phyloP scores from a whole-genome alignment of 2,888 invertebrate species.

The Volucella bombylans region DNA sequence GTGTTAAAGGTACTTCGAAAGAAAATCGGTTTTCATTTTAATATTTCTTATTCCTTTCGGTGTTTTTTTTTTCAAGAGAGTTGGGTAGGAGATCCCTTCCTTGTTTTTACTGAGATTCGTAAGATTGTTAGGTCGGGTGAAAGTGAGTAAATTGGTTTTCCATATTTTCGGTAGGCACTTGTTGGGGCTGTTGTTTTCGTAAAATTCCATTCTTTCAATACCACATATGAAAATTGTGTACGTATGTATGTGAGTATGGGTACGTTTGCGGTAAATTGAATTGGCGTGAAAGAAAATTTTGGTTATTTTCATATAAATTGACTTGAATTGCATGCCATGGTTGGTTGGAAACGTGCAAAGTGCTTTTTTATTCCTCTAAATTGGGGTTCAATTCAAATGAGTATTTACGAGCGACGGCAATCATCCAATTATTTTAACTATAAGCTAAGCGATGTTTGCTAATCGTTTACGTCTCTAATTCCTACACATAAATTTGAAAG shows the following conservation, averaged over 20 bases:
- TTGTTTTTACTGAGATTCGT: conserved; percentile 25
- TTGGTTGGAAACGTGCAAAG: background rate
- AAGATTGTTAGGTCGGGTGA: conserved; percentile 55
- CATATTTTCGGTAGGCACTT: conserved; percentile 32
- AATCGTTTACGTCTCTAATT: conserved; percentile 26
- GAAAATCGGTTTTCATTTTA: conserved; percentile 71
- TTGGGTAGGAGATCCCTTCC: background rate
- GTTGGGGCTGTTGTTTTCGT: conserved; percentile 54
- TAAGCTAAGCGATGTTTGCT: conserved; percentile 19
- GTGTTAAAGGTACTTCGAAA: conserved; percentile 5
- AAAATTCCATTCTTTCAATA: conserved; percentile 46
- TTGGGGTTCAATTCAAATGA: conserved; percentile 41
- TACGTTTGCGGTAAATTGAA: conserved; percentile 69
- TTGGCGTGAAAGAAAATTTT: conserved; percentile 59
- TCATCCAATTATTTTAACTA: conserved; percentile 43
- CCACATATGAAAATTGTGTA: background rate
- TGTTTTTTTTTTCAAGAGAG: background rate
- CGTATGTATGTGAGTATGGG: conserved; percentile 26
- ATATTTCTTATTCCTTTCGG: conserved; percentile 31
- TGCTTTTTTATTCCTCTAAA: conserved; percentile 8
- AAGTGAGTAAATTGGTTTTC: conserved; percentile 71
- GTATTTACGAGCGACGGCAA: conserved; percentile 58
- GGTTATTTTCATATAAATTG: conserved; percentile 72
- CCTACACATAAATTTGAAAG: conserved; percentile 1
- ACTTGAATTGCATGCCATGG: conserved; percentile 49